Evolutionary conservation across 2,797 vertebrate species (phyloP), one percentile per base, ranked within the genome.

Genomic region (Rhinella marina): DNA sequence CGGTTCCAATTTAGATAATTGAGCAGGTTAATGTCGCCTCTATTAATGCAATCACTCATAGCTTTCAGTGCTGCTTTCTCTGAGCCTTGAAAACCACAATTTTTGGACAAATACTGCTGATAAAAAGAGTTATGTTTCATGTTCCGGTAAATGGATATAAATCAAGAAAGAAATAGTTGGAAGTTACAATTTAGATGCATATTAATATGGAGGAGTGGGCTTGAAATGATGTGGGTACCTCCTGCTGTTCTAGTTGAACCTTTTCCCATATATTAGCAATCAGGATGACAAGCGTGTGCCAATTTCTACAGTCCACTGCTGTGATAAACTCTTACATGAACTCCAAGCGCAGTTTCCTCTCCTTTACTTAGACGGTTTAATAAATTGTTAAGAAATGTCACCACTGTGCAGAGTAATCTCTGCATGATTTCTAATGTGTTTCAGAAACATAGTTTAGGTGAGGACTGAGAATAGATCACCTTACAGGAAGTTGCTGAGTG

Each of bases 1-100:
- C 73, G 50, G 81, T 89, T 89, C 85, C 88, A 89, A 86, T 89
- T 89, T 86, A 89, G 85, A 89, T 89, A 89, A 89, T 86, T 89
- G 88, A 86, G 88, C 73, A 83, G 85, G 88, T 86, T 89, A 86
- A 89, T 86, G 84, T 86, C 56, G 81, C 68, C 25, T 84, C 80
- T 72, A 89, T 89, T 86, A 83, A 83, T 78, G 80, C 54, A 89
- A 89, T 89, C 88, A 89, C 64, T 89, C 85, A 86, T 79, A 54
- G 54, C 84, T 79, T 72, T 72, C 32, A 83, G 32, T 41, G 5
- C 16, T n/a, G 62, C 32, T 72, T 75, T 83, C 41, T 81, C 72
- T 5, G 17, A 86, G 80, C 8, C 29, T 56, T 56, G 62, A 78
- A 79, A 83, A 86, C 62, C 81, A 72, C 62, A 72, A 61, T 78